Conservation (phyloP, 2,797 vertebrate genomes). For the Sebastes steindachneri region DNA sequence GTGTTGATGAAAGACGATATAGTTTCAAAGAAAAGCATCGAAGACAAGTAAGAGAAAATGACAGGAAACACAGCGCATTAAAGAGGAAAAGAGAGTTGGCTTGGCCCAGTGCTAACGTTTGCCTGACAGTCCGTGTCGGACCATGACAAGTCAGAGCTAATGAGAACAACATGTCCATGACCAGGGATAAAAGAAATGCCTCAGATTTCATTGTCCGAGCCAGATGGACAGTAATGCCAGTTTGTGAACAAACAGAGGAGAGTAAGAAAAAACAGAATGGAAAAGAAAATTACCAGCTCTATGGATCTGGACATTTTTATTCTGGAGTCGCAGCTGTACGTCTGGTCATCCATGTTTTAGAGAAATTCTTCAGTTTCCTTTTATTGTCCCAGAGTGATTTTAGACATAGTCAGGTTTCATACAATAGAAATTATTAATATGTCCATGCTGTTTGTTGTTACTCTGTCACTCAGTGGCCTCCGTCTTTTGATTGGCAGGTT, state of each 20-base stretch:
- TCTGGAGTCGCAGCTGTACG: not conserved
- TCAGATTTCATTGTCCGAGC: constrained; percentile 57
- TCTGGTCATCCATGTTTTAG: not conserved
- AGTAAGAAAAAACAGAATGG: constrained; percentile 8
- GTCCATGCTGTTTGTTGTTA: not conserved
- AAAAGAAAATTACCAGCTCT: constrained; percentile 34
- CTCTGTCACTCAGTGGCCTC: not conserved
- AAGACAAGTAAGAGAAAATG: constrained; percentile 23
- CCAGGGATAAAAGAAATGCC: constrained; percentile 71
- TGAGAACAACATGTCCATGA: constrained; percentile 84
- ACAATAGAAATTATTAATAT: not conserved
- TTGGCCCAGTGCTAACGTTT: constrained; percentile 10
- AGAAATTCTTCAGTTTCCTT: not conserved
- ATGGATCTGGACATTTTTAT: constrained; percentile 17
- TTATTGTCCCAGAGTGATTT: not conserved
- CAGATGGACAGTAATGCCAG: constrained; percentile 58
- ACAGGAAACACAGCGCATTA: constrained; percentile 51
- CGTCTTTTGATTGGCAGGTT: constrained; percentile 80
- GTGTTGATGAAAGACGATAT: constrained; percentile 36
- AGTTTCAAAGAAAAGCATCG: constrained; percentile 52
- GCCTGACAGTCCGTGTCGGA: constrained; percentile 67
- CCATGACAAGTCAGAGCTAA: constrained; percentile 78
- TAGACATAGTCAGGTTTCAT: not conserved
- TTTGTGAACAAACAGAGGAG: constrained; percentile 53
- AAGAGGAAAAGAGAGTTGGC: constrained; percentile 50